Percentiles rank a stretch among this genome's conserved stretches.
Conservation (phyloP, 2,888 invertebrate species). For the Hololepta plana region DNA sequence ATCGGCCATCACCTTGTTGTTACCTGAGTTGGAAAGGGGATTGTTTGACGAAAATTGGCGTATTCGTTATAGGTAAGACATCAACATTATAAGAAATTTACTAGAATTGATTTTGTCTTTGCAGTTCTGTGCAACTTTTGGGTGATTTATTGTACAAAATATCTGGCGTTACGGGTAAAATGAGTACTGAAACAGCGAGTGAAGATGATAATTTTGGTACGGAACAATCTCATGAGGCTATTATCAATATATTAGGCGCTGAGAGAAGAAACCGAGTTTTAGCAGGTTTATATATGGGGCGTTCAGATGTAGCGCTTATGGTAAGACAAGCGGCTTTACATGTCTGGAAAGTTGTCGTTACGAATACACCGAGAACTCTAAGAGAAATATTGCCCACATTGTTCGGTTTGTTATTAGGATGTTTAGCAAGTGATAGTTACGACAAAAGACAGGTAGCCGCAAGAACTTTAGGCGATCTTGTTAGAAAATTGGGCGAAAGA, state of each 20-base stretch:
- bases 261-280: constrained; percentile 84
- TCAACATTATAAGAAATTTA: constrained; percentile 1
- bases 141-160: constrained; percentile 93
- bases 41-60: constrained; percentile 98
- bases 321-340: constrained; percentile 95
- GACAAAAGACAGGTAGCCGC: constrained; percentile 94
- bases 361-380: constrained; percentile 91
- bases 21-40: constrained; percentile 88
- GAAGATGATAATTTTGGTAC: constrained; percentile 99
- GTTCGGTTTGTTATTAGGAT: constrained; percentile 79
- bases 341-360: constrained; percentile 98
- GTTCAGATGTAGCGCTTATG: constrained; percentile 92
- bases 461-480: constrained; percentile 89
- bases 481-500: constrained; percentile 91
- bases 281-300: constrained; percentile 91
- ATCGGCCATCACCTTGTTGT: constrained; percentile 75
- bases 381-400: constrained; percentile 90
- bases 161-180: constrained; percentile 95
- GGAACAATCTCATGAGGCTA: constrained; percentile 83
- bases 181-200: constrained; percentile 95
- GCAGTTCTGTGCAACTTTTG: constrained; percentile 80
- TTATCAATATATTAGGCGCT: constrained; percentile 71
- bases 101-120: constrained; percentile 12
- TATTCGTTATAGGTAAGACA: constrained; percentile 45
- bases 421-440: constrained; percentile 88